phyloP scores from a whole-genome alignment of 2,113 vertebrate genomes.

The Vulpes lagopus region DNA sequence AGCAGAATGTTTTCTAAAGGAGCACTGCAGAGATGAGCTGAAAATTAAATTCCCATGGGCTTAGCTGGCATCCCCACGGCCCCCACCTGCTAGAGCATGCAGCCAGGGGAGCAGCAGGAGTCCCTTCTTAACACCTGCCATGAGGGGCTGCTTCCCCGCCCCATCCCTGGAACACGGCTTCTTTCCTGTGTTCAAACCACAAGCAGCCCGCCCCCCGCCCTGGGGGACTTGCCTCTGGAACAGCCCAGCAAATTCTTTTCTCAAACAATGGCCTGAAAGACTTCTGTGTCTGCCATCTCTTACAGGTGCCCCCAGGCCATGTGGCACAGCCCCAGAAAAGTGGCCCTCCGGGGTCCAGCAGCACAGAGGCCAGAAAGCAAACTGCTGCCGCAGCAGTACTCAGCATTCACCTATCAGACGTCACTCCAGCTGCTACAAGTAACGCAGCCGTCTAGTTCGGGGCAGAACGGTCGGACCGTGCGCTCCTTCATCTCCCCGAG shows the following conservation, averaged over 20 bases:
- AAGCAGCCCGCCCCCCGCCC: background rate
- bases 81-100: accelerated
- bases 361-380: background rate
- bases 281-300: background rate
- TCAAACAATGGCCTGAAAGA: background rate
- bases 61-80: accelerated
- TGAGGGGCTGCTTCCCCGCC: background rate
- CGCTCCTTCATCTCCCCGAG: accelerated
- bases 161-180: accelerated
- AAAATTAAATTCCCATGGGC: accelerated
- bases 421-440: background rate
- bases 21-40: too few relatives aligned
- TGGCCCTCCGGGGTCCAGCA: accelerated
- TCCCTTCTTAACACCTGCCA: background rate
- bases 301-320: background rate
- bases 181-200: background rate
- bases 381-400: accelerated
- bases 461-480: accelerated
- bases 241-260: background rate
- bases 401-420: accelerated
- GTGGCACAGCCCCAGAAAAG: background rate
- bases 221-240: background rate
- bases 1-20: accelerated
- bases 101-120: accelerated
- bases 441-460: accelerated